Conservation (phyloP, 2,797 vertebrate species). For the Parambassis ranga region DNA sequence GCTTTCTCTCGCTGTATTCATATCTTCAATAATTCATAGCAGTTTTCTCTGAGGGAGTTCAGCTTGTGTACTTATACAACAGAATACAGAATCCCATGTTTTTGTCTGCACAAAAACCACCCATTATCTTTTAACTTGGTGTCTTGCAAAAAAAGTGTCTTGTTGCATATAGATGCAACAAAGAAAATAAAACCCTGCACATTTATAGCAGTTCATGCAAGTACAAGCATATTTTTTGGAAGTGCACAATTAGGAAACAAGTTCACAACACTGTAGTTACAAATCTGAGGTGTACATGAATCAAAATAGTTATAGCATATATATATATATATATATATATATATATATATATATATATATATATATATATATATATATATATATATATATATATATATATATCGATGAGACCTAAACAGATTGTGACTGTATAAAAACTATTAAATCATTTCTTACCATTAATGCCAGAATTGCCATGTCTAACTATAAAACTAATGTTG, state of each 20-base stretch:
- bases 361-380: too few relatives aligned
- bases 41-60: slow-evolving; percentile 29
- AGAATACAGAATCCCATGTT: slow-evolving; percentile 17
- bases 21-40: slow-evolving; percentile 70
- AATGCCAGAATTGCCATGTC: slow-evolving; percentile 41
- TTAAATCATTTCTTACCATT: slow-evolving; percentile 41
- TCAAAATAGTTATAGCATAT: not conserved
- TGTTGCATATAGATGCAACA: not conserved
- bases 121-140: slow-evolving; percentile 8
- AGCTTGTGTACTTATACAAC: slow-evolving; percentile 32
- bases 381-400: too few relatives aligned
- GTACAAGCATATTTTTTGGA: not conserved
- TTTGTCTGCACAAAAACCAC: slow-evolving; percentile 6
- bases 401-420: not conserved
- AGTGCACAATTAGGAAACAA: not conserved
- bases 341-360: too few relatives aligned
- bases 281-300: not conserved
- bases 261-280: too few relatives aligned
- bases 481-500: slow-evolving; percentile 68
- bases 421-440: slow-evolving; percentile 33
- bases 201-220: not conserved
- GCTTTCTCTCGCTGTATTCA: slow-evolving; percentile 47
- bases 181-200: not conserved
- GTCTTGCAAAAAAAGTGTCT: not conserved
- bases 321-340: too few relatives aligned